Evolutionary conservation across 2,888 invertebrate genomes (phyloP), one percentile per base, ranked within the genome.

Genomic region (Brachyopa scutellaris): DNA sequence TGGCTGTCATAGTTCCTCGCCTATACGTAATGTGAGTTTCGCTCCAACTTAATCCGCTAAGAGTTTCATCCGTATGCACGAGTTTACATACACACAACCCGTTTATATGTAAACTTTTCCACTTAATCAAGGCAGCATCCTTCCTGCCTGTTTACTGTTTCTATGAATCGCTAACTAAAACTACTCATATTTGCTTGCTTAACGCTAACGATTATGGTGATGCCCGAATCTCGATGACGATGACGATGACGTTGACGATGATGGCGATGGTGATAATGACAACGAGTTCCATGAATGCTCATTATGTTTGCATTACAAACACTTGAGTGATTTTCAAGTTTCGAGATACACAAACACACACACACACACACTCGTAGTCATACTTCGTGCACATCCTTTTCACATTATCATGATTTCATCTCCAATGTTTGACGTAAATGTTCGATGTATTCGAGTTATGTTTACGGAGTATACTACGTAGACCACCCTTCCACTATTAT

Each of bases 271-370:
- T 51, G 36, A 64, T 79, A 59, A 72, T 59, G 72, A 72, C 13
- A 51, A 72, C n/a, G n/a, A 55, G 67, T 33, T 26, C 21, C 15
- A n/a, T 6, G 49, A 73, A 61, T 61, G 55, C 53, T 67, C 67
- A 67, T 61, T 57, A 66, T 72, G 72, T 78, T 78, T 78, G 38
- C 59, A 72, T 66, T 73, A 62, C 67, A 61, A 79, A 47, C 47
- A 67, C 73, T 79, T 62, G 67, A 64, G 29, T 72, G 64, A 64
- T 64, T 78, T 59, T 33, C 57, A 33, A 26, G 47, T 59, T n/a
- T n/a, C n/a, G n/a, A n/a, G n/a, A n/a, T n/a, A n/a, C 66, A 29
- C 47, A 57, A 45, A 2, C 13, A 2, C 15, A 23, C 13, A 36
- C n/a, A 23, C 5, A 23, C 15, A 29, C 17, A 45, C 17, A n/a